Evolutionary conservation across 2,797 vertebrate species (phyloP), one percentile per base, ranked within the genome.

Genomic region (Tenualosa ilisha): DNA sequence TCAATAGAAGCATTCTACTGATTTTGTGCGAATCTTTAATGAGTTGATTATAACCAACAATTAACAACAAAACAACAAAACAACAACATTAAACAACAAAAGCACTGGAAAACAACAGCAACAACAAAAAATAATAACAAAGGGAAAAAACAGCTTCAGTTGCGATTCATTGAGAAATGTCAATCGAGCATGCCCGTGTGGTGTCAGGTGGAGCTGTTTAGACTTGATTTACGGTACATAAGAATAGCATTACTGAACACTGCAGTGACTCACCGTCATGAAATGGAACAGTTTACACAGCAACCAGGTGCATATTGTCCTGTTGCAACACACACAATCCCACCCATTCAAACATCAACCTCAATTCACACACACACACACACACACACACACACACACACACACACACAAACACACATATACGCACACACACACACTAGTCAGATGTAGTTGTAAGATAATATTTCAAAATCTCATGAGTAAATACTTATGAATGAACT

Each of bases 231-330:
- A 86, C 85, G 91, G 93, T 91, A 91, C 63, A 86, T 82, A 86
- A 81, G 90, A 87, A 84, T 82, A 85, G 87, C 91, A 91, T 91
- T 90, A 92, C 86, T 88, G 88, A 83, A 46, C 82, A 54, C 65
- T 11, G 26, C 75, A 81, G 86, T 94, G 93, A 95, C 90, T 94
- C 92, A 94, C 72, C 11, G 49, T 82, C 82, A 86, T 88, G 85
- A 89, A 88, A 84, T 84, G 87, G 85, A 92, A 89, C 84, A 90
- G 94, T 93, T 94, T 94, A 93, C 87, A 93, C 88, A 93, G 88
- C 82, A 88, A 87, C 88, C 63, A 72, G 88, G 86, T 91, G 90
- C 85, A 75, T 79, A 83, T 82, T 88, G 89, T 89, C 43, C 81
- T 84, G 89, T 79, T 87, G 87, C 50, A 84, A 68, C 63, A 83